phyloP scores from a whole-genome alignment of 2,797 vertebrate species.

The Macropodus opercularis region DNA sequence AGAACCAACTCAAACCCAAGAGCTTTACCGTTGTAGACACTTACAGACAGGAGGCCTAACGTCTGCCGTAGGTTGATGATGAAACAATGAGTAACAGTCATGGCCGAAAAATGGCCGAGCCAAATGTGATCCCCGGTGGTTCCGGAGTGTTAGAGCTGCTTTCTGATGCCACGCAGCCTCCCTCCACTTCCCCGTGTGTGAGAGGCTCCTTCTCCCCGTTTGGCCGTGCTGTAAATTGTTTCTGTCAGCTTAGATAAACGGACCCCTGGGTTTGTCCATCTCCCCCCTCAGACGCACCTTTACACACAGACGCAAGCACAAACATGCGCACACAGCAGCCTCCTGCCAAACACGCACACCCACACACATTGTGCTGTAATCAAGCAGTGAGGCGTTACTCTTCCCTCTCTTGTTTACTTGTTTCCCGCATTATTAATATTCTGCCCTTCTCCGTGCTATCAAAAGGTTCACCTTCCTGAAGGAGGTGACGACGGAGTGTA shows the following conservation, averaged over 20 bases:
- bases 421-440: constrained; percentile 55
- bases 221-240: constrained; percentile 80
- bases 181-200: constrained; percentile 61
- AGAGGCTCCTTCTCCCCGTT: constrained; percentile 61
- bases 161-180: constrained; percentile 44
- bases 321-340: constrained; percentile 12
- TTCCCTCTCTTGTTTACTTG: constrained; percentile 49
- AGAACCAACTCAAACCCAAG: no score
- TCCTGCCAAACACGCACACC: constrained; percentile 9
- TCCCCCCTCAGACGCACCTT: constrained; percentile 34
- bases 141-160: constrained; percentile 28
- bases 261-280: constrained; percentile 75
- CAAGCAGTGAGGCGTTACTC: constrained; percentile 41
- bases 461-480: constrained; percentile 50
- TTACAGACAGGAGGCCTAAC: no score
- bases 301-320: constrained; percentile 32
- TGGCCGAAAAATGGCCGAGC: constrained; percentile 5
- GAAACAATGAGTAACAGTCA: constrained; percentile 25
- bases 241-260: constrained; percentile 82
- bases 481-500: constrained; percentile 46
- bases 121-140: constrained; percentile 13
- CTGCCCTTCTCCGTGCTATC: constrained; percentile 28
- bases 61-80: no score
- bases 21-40: no score
- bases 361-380: constrained; percentile 41